A percentile compares a stretch with the other conserved stretches of the same genome.
Conservation (phyloP, 2,888 invertebrate species). For the Glaucopsyche alexis region DNA sequence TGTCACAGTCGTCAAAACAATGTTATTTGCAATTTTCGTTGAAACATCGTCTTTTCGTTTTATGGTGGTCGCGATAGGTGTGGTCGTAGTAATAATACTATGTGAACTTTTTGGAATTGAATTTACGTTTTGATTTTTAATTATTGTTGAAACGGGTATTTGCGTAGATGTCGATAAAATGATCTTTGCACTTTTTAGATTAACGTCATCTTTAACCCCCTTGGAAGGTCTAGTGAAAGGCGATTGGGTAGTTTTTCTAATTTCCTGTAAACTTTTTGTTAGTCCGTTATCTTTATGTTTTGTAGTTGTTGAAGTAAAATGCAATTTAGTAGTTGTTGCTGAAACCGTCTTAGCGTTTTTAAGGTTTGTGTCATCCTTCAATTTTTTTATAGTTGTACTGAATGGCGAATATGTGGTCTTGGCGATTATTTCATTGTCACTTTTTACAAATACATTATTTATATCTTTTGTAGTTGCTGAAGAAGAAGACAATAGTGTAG, state of each 20-base stretch:
- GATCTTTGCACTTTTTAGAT: not conserved
- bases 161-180: not conserved
- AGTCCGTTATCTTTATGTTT: not conserved
- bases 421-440: not conserved
- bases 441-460: not conserved
- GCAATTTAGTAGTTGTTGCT: not conserved
- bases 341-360: not conserved
- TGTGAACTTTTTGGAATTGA: not conserved
- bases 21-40: not conserved
- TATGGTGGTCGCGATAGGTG: not conserved
- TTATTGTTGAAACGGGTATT: not conserved
- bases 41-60: not conserved
- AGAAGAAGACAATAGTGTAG: not conserved
- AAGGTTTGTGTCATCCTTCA: not conserved
- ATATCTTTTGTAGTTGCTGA: not conserved
- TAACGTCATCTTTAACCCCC: not conserved
- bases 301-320: not conserved
- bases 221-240: not conserved
- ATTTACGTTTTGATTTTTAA: not conserved
- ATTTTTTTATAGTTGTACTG: not conserved
- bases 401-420: not conserved
- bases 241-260: not conserved
- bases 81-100: not conserved
- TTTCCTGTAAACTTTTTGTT: not conserved
- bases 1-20: not conserved